Percentiles rank a stretch among this genome's conserved stretches.
Conservation (phyloP, 2,797 vertebrate genomes). For the Hoplostethus mediterraneus region DNA sequence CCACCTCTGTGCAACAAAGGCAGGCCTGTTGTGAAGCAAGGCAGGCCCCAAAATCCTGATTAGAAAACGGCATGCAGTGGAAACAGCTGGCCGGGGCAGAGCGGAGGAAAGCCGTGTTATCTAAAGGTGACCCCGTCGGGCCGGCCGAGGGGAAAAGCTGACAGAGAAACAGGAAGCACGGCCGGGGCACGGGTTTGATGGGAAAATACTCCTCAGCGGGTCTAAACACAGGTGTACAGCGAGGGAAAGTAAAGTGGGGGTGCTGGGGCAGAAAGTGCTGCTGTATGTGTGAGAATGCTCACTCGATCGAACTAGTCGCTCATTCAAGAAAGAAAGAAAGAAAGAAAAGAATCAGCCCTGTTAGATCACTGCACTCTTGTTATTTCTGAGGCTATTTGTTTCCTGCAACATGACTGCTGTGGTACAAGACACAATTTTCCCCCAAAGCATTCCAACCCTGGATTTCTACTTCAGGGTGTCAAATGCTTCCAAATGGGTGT, state of each 20-base stretch:
- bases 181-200: constrained; percentile 35
- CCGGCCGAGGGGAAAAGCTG: constrained; percentile 64
- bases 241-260: neutral
- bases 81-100: constrained; percentile 75
- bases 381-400: neutral
- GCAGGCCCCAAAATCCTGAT: constrained; percentile 64
- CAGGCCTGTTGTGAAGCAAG: constrained; percentile 54
- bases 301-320: too few relatives aligned
- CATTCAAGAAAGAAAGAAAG: neutral
- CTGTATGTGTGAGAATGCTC: too few relatives aligned
- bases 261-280: neutral
- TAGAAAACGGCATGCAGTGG: constrained; percentile 72
- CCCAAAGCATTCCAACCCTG: constrained; percentile 48
- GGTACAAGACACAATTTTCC: constrained; percentile 33
- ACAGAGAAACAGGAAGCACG: constrained; percentile 76
- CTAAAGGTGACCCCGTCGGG: constrained; percentile 59
- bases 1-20: constrained; percentile 66
- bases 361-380: neutral
- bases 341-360: neutral
- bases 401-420: neutral
- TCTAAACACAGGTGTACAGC: constrained; percentile 64
- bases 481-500: constrained; percentile 61
- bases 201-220: constrained; percentile 50
- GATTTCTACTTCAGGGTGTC: constrained; percentile 59
- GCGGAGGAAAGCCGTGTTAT: constrained; percentile 69